phyloP scores from a whole-genome alignment of 2,113 vertebrate genomes.

The Urocolius indicus region DNA sequence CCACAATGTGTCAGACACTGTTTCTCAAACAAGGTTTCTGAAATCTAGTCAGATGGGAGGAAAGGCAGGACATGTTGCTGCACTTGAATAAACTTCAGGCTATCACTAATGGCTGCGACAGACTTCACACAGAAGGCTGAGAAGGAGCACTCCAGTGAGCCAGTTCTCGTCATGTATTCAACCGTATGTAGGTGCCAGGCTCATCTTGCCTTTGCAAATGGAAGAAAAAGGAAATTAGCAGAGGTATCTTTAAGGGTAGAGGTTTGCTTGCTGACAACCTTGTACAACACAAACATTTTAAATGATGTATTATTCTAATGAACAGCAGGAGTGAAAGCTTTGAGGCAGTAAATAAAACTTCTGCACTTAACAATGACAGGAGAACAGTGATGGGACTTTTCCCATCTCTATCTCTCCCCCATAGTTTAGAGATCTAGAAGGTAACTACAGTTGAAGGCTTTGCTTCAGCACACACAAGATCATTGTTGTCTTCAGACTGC shows the following conservation, averaged over 20 bases:
- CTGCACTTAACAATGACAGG: not conserved
- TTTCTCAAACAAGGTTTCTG: not conserved
- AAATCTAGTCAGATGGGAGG: not conserved
- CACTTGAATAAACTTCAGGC: not conserved
- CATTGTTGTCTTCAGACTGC: not conserved
- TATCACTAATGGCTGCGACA: not conserved
- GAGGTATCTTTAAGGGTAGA: not conserved
- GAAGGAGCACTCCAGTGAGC: not conserved
- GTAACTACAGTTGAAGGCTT: not conserved
- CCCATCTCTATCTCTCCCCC: not conserved
- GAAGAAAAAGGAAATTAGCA: not conserved
- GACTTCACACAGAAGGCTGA: not conserved
- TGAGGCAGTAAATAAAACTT: not conserved
- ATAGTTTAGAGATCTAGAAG: not conserved
- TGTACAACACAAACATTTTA: not conserved
- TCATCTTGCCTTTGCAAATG: not conserved
- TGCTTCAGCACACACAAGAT: not conserved
- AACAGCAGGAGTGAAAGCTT: not conserved
- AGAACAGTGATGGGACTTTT: not conserved
- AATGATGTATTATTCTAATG: not conserved
- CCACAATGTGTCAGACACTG: not conserved
- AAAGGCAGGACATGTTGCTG: not conserved
- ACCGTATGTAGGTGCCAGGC: rapidly evolving
- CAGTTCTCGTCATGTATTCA: not conserved
- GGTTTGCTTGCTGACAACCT: not conserved